These are phyloP conservation scores for Clarias magur DNA, from an alignment of 2,113 vertebrate species.

Conservation along the genomic window DNA sequence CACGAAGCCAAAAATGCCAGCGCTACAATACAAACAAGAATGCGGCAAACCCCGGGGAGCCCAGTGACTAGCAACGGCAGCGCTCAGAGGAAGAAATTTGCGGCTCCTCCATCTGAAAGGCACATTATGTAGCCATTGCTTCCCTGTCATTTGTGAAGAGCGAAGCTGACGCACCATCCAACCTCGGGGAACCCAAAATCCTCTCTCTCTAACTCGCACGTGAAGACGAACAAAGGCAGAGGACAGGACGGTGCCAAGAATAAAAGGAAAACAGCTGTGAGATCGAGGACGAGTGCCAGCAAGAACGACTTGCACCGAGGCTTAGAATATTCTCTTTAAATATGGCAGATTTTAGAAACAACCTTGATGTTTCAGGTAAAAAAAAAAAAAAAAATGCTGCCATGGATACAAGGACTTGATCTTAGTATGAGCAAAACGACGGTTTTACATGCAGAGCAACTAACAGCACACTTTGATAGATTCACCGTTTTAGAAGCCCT, in stretches of 20 bases:
- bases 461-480: slow-evolving; percentile 55
- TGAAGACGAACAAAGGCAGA: slow-evolving; percentile 31
- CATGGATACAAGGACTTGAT: slow-evolving; percentile 23
- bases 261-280: slow-evolving; percentile 27
- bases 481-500: slow-evolving; percentile 49
- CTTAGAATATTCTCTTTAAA: not conserved
- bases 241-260: not conserved
- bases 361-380: not conserved
- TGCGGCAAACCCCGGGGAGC: slow-evolving; percentile 69
- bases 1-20: slow-evolving; percentile 83
- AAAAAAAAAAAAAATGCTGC: not conserved
- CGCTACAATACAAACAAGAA: slow-evolving; percentile 77
- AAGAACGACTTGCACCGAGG: not conserved
- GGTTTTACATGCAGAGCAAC: slow-evolving; percentile 48
- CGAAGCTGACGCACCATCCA: slow-evolving; percentile 22
- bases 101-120: slow-evolving; percentile 41
- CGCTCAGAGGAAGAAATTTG: slow-evolving; percentile 57
- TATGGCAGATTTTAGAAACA: not conserved
- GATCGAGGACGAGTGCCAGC: not conserved
- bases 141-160: slow-evolving; percentile 38
- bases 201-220: slow-evolving; percentile 17
- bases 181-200: slow-evolving; percentile 35
- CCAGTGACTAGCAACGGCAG: slow-evolving; percentile 70
- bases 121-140: slow-evolving; percentile 27
- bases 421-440: slow-evolving; percentile 51